These are phyloP conservation scores for Diplodus puntazzo DNA, from an alignment of 2,797 vertebrate genomes.

Conservation along the genomic window DNA sequence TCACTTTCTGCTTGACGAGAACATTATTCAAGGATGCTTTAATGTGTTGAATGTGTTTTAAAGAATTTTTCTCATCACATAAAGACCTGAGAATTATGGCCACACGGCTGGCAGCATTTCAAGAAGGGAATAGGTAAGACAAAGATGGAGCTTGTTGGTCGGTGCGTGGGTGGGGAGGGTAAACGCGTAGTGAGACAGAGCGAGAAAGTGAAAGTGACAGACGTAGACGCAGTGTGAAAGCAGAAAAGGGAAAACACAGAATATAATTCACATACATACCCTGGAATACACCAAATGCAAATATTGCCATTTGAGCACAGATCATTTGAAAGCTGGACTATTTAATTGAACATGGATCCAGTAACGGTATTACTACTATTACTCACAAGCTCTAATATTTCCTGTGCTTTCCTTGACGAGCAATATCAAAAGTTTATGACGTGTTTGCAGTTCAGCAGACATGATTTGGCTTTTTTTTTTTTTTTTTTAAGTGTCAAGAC, in stretches of 20 bases:
- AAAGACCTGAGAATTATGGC: background rate
- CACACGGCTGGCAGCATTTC: background rate
- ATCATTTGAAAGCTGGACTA: background rate
- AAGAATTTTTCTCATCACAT: background rate
- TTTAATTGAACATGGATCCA: background rate
- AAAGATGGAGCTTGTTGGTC: background rate
- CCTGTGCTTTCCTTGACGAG: too few species aligned
- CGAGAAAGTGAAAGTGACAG: conserved; percentile 33
- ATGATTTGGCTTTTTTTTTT: background rate
- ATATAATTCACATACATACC: background rate
- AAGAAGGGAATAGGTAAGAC: conserved; percentile 1
- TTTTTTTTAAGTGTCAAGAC: background rate
- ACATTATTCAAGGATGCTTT: background rate
- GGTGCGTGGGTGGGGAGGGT: conserved; percentile 8
- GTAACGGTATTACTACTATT: background rate
- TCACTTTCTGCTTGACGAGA: background rate
- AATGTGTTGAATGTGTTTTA: background rate
- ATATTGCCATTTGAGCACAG: conserved; percentile 15
- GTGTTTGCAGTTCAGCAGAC: background rate
- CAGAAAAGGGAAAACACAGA: conserved; percentile 42
- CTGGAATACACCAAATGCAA: conserved; percentile 20
- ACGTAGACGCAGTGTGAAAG: conserved; percentile 12
- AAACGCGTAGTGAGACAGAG: conserved; percentile 14
- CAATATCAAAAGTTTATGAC: background rate
- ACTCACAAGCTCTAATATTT: background rate